These are phyloP conservation scores for Caenorhabditis sp. DNA, from an alignment of 2,888 invertebrate genomes.

Conservation along the genomic window DNA sequence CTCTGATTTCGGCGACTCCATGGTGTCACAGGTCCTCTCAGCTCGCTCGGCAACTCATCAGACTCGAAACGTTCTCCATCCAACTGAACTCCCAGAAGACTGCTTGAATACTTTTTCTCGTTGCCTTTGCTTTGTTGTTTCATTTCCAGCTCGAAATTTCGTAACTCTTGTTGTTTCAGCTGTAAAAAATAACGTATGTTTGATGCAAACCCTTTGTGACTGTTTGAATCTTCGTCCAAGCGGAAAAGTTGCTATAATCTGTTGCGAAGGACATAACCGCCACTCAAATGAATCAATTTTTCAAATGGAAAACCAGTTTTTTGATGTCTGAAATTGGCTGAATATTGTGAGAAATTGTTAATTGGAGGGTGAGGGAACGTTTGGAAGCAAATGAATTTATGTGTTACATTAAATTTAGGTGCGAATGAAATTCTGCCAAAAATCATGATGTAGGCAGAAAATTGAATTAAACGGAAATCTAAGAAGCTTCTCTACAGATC, in stretches of 20 bases:
- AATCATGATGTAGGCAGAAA: too few relatives aligned
- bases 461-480: too few relatives aligned
- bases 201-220: slow-evolving; percentile 34
- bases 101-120: slow-evolving; percentile 30
- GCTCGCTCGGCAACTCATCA: slow-evolving; percentile 43
- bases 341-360: not conserved
- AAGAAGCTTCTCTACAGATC: too few relatives aligned
- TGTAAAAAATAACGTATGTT: slow-evolving; percentile 27
- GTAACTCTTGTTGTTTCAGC: slow-evolving; percentile 63
- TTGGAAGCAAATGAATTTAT: too few relatives aligned
- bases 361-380: too few relatives aligned
- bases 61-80: slow-evolving; percentile 31
- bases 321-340: not conserved
- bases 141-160: slow-evolving; percentile 55
- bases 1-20: slow-evolving; percentile 27
- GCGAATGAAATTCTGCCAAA: too few relatives aligned
- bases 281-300: slow-evolving; percentile 47
- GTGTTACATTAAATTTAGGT: too few relatives aligned
- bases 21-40: slow-evolving; percentile 27
- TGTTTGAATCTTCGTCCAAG: slow-evolving; percentile 10
- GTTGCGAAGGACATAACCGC: slow-evolving; percentile 31
- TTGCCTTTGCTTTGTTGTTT: slow-evolving; percentile 14
- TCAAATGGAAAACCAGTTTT: slow-evolving; percentile 28
- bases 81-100: slow-evolving; percentile 40
- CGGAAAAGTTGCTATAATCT: slow-evolving; percentile 50